These are phyloP conservation scores for Batillaria attramentaria DNA, from an alignment of 1,140 invertebrate genomes.

Conservation along the genomic window DNA sequence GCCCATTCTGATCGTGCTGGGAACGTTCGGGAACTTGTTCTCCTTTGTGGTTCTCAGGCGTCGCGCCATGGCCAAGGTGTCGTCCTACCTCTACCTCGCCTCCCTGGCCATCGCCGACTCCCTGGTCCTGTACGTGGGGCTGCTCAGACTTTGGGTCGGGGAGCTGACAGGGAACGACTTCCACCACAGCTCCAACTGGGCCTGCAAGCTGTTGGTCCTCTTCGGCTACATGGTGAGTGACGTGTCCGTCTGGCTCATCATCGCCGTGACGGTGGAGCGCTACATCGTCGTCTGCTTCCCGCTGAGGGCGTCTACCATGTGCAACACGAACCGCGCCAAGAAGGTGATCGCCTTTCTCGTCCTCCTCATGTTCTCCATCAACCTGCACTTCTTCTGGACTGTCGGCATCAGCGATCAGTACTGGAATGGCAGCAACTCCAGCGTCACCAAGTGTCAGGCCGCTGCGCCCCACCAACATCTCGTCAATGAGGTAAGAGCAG, in stretches of 20 bases:
- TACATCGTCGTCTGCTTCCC: constrained; percentile 69
- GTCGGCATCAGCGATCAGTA: constrained; percentile 43
- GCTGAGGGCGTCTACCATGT: constrained; percentile 60
- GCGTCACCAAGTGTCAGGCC: constrained; percentile 37
- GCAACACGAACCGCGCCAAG: constrained; percentile 58
- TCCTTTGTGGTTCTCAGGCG: constrained; percentile 61
- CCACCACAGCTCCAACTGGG: constrained; percentile 49
- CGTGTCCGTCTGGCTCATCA: constrained; percentile 70
- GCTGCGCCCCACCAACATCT: constrained; percentile 32
- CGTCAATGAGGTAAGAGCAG: constrained; percentile 38
- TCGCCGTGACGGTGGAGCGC: constrained; percentile 70
- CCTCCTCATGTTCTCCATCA: constrained; percentile 51
- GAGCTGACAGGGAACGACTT: constrained; percentile 54
- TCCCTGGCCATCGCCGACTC: constrained; percentile 66
- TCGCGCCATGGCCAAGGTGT: constrained; percentile 59
- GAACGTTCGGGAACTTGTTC: constrained; percentile 61
- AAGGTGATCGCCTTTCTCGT: constrained; percentile 51
- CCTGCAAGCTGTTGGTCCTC: constrained; percentile 61
- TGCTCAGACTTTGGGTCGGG: constrained; percentile 65
- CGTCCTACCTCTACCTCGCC: constrained; percentile 67
- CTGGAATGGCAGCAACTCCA: constrained; percentile 29
- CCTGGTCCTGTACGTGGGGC: constrained; percentile 65
- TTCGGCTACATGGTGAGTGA: constrained; percentile 65
- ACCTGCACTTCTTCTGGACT: constrained; percentile 66
- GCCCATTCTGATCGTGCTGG: constrained; percentile 57